These are phyloP conservation scores for Drosophila equinoxialis DNA, from an alignment of 1,140 invertebrate genomes.

Conservation along the genomic window DNA sequence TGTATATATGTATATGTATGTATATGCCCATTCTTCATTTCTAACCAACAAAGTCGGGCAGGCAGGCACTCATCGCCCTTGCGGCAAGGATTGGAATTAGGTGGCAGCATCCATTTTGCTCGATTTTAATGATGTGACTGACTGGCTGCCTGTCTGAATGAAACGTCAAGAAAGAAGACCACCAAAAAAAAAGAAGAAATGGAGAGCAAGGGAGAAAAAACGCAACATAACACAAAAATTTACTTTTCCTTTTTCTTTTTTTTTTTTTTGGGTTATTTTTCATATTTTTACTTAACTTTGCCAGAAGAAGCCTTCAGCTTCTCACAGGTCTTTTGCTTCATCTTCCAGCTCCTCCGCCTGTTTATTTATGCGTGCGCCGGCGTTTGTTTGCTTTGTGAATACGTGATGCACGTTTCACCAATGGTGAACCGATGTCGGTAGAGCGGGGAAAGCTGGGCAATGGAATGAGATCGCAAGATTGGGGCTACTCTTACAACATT, in stretches of 20 bases:
- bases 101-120: conserved; percentile 50
- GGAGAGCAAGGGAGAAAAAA: conserved; percentile 10
- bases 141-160: conserved; percentile 31
- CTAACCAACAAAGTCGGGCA: neutral
- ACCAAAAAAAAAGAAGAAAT: conserved; percentile 38
- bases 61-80: conserved; percentile 44
- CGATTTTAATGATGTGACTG: conserved; percentile 79
- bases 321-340: neutral
- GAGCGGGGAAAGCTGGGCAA: neutral
- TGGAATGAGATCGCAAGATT: conserved; percentile 5
- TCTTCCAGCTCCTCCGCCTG: conserved; percentile 35
- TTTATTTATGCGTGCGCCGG: conserved; percentile 70
- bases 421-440: neutral
- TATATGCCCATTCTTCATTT: neutral
- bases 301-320: conserved; percentile 18
- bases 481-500: conserved; percentile 19
- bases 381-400: conserved; percentile 79
- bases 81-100: conserved; percentile 78
- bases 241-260: conserved; percentile 20
- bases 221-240: conserved; percentile 28
- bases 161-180: conserved; percentile 26
- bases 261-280: conserved; percentile 36
- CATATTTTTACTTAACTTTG: conserved; percentile 48
- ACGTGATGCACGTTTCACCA: conserved; percentile 59
- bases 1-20: neutral